Evolutionary conservation across 1,140 invertebrate genomes (phyloP), one percentile per base, ranked within the genome.

Genomic region (Pygmarrhopalites habei): DNA sequence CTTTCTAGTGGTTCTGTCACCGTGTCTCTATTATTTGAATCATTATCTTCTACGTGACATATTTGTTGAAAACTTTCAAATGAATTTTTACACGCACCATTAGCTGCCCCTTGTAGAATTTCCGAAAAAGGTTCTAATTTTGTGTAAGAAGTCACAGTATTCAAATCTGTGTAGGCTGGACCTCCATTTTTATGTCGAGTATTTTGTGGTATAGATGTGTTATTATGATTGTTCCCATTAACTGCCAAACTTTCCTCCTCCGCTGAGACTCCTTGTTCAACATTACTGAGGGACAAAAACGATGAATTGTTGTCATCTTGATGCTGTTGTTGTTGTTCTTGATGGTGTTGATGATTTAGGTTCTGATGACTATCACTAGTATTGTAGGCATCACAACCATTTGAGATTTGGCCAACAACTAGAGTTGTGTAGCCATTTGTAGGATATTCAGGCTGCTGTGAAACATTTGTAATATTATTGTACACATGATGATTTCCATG

Each of bases 81-180:
- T 19, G 21, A 55, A 53, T 49, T 59, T 56, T 66, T 66, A 23
- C 44, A 52, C 76, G 73, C 29, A 72, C 75, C 56, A 77, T 60
- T 83, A 82, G 17, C 78, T 75, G 69, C 78, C 28, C 77, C 81
- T 73, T 78, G 80, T 5, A 85, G 75, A 26, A 85, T 74, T 64
- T 86, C 85, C 41, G 85, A 84, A 66, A 85, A 85, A 1, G 83
- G 82, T 75, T 87, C 85, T 64, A 86, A 77, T 76, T 85, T 86
- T 74, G 75, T 74, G 25, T 67, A 67, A 28, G 66, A 64, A 58
- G 66, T 67, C 43, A 67, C 57, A 17, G 64, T 51, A 53, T 41
- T 68, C 3, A 68, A 53, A 41, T 68, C 66, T 15, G 62, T 60
- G 26, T 68, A 68, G 2, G 66, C 62, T 41, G 62, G 53, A 3